Evolutionary conservation across 2,113 vertebrate genomes (phyloP), one percentile per base, ranked within the genome.

Genomic region (Clarias gariepinus): DNA sequence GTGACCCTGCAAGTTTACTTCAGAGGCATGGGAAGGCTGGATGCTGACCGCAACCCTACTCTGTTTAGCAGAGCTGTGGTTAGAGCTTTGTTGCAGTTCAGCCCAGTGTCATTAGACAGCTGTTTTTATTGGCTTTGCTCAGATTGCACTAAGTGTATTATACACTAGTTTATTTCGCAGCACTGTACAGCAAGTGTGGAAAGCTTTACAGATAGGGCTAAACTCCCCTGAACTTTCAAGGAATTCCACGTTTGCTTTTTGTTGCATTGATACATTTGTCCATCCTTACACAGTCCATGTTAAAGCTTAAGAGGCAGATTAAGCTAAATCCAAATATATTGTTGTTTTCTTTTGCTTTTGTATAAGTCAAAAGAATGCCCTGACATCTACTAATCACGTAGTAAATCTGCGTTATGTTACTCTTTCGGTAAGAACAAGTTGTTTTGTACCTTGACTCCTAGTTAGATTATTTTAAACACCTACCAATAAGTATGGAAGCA

Each of bases 1-100:
- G 66, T 81, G 66, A 71, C 25, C 64, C 19, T 60, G 52, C 36
- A 64, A 47, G 64, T 86, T 86, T 61, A 82, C 79, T 52, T 86
- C 79, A 73, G 79, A 82, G n/a, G 68, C 33, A 63, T 63, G 55
- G 79, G 47, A 69, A 81, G 9, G 30, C 19, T 52, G 66, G 55
- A 82, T 82, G 11, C 55, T 60, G 33, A 57, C 66, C 61, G 30
- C 76, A 69, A 55, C 52, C 76, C 47, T 57, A 57, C 76, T 68
- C 33, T 74, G 33, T 73, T 86, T 71, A 73, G 53, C 66, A 81
- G 36, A 61, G 53, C 79, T 73, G 79, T 53, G 68, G 53, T 82
- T 73, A 47, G 36, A 74, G 80, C 68, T 74, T 63, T 74, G 41
- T 76, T 57, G 68, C n/a, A 25, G 57, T 82, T 74, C 55, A 73